phyloP scores from a whole-genome alignment of 2,888 invertebrate genomes.

The Eristalinus aeneus region DNA sequence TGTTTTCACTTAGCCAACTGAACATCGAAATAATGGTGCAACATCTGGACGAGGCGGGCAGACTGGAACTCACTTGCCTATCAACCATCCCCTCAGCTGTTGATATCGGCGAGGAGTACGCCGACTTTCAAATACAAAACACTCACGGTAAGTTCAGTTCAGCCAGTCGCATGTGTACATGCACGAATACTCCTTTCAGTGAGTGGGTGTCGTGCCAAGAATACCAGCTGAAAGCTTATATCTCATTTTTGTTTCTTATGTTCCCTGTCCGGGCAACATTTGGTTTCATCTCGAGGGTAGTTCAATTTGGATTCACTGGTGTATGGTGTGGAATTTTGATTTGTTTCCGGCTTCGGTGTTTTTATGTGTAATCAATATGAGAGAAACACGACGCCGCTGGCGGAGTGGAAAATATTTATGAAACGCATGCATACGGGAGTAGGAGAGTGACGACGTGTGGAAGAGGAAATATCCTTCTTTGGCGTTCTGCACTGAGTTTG shows the following conservation, averaged over 20 bases:
- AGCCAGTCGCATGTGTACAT: constrained; percentile 81
- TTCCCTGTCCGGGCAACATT: background rate
- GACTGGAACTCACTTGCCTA: constrained; percentile 87
- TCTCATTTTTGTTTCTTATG: background rate
- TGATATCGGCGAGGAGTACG: constrained; percentile 86
- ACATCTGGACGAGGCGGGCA: constrained; percentile 86
- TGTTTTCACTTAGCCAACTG: constrained; percentile 85
- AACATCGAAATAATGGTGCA: constrained; percentile 88
- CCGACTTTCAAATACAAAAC: constrained; percentile 85
- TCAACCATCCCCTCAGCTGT: constrained; percentile 90
- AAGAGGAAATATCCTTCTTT: no score
- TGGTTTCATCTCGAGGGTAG: background rate
- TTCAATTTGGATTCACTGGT: background rate
- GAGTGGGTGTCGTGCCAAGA: no score
- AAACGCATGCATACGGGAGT: background rate
- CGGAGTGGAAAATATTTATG: background rate
- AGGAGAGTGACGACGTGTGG: background rate
- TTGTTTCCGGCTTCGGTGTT: background rate
- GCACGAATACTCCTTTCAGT: constrained; percentile 23
- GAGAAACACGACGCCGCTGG: background rate
- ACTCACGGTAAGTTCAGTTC: constrained; percentile 82
- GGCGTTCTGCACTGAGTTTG: no score
- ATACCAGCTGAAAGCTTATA: background rate
- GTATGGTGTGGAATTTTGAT: background rate
- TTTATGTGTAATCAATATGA: background rate